phyloP scores from a whole-genome alignment of 2,113 vertebrate species.

The Grantiella picta region DNA sequence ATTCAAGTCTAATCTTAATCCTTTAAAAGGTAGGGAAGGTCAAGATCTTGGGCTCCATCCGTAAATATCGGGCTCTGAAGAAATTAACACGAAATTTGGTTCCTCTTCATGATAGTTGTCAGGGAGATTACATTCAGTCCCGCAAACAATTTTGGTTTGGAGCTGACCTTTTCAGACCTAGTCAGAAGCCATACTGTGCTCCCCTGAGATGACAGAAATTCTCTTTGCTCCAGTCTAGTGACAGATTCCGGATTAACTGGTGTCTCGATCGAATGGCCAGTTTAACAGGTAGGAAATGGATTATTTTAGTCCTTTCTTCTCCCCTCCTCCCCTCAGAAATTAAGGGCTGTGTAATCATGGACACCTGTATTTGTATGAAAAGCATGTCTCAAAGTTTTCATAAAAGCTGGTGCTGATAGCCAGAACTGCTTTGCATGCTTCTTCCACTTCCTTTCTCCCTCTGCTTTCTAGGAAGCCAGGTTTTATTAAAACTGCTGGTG shows the following conservation, averaged over 20 bases:
- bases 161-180: not conserved
- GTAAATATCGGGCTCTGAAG: not conserved
- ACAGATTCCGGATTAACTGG: slow-evolving; percentile 72
- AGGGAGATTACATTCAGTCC: not conserved
- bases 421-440: not conserved
- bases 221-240: slow-evolving; percentile 57
- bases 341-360: not conserved
- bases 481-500: not conserved
- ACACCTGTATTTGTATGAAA: not conserved
- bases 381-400: not conserved
- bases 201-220: not conserved
- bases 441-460: not conserved
- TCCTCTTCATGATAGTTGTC: not conserved
- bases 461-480: not conserved
- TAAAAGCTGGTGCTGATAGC: not conserved
- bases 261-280: slow-evolving; percentile 71
- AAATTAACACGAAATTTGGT: not conserved
- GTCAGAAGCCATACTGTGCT: not conserved
- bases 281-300: slow-evolving; percentile 50
- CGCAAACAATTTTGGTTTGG: not conserved
- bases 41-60: not conserved
- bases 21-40: not conserved
- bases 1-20: not conserved
- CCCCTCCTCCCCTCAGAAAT: not conserved
- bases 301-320: not conserved